Evolutionary conservation across 2,888 invertebrate genomes (phyloP), one percentile per base, ranked within the genome.

Genomic region (Melanchra persicariae): DNA sequence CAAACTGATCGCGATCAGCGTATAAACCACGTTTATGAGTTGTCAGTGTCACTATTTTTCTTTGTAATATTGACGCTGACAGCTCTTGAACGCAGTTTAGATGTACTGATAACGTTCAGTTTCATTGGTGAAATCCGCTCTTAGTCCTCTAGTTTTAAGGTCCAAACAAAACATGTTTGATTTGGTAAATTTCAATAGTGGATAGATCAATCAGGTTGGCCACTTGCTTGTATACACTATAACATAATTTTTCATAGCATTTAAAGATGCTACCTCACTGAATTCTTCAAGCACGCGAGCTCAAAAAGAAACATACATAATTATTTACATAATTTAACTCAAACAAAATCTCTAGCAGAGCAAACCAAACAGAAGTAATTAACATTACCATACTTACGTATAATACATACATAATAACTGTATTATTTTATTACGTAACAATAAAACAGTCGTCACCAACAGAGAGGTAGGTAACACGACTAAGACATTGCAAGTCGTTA

Each of bases 351-450:
- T 72, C 37, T 19, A 60, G n/a, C 49, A 17, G 26, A 34, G 6
- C 12, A 57, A 40, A 24, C 15, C 26, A 70, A 74, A 54, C 26
- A 57, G 58, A 61, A 65, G 58, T 66, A 76, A 77, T 79, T 77
- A 80, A 43, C 51, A 66, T 66, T 69, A 68, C 40, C 67, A 66
- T 59, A 55, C 54, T 68, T 77, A 66, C 58, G 61, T 63, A 49
- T 68, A 57, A 47, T 47, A 63, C 34, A 43, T n/a, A 43, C 49
- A 65, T 65, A 49, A 76, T 62, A 43, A 71, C 37, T 68, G 26
- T 68, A 47, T 57, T 55, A 79, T 40, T 10, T 40, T 10, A 72
- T 84, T 81, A 66, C 51, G 55, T 57, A 85, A 84, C 68, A 66
- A 30, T 61, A 52, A 47, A 30, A 68, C 30, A 52, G 26, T 45